Evolutionary conservation across 1,140 invertebrate species (phyloP).

Genomic region (Listronotus oregonensis): DNA sequence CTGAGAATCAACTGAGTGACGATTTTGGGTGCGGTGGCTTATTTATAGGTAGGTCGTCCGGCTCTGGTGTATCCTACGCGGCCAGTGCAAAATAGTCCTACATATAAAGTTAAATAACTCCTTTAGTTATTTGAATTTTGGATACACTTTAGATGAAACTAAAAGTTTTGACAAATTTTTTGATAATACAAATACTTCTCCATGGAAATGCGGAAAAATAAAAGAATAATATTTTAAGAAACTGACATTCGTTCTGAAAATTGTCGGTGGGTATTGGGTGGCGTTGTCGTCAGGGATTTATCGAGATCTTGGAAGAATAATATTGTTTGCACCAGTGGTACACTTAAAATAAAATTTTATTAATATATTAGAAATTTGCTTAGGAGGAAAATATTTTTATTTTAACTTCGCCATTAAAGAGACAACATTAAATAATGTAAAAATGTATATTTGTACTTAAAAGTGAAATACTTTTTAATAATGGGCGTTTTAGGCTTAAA

Average conservation of each 20-base stretch:
- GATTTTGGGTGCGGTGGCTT: conserved; percentile 15
- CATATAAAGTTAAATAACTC: background rate
- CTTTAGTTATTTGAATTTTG: background rate
- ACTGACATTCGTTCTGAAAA: too few relatives aligned
- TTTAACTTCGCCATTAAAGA: too few relatives aligned
- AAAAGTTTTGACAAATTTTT: background rate
- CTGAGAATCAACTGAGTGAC: conserved; percentile 17
- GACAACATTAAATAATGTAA: too few relatives aligned
- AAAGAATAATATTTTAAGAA: background rate
- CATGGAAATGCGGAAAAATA: background rate
- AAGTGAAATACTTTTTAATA: too few relatives aligned
- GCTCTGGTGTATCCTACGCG: conserved; percentile 43
- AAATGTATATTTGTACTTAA: too few relatives aligned
- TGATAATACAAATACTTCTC: background rate
- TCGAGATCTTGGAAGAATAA: background rate
- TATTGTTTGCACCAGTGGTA: background rate
- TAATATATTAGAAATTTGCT: too few relatives aligned
- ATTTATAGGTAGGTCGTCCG: conserved; percentile 41
- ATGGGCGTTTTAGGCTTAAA: too few relatives aligned
- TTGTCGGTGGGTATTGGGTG: too few relatives aligned
- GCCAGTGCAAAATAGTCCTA: conserved; percentile 42
- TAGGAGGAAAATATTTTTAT: too few relatives aligned
- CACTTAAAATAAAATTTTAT: too few relatives aligned
- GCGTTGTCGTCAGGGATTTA: background rate
- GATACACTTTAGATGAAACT: background rate